Evolutionary conservation across 2,113 vertebrate species (phyloP), one percentile per base, ranked within the genome.

Genomic region (Gymnogyps californianus): DNA sequence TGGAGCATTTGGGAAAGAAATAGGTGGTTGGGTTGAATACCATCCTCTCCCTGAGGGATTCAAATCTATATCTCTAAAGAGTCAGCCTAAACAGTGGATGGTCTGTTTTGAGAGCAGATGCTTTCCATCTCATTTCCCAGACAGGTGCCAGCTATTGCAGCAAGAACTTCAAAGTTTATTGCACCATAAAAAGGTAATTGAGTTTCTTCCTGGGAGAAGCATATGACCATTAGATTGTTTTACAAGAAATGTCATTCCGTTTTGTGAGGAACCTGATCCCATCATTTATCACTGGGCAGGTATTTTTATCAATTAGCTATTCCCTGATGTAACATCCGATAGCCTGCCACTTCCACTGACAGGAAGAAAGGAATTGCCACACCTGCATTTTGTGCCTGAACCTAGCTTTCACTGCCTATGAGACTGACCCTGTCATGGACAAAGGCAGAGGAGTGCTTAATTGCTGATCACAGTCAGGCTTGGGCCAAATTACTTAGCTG

Each of bases 121-220:
- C 47, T 94, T 94, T 89, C 77, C 69, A 77, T 92, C 36, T 90
- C 58, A 31, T 86, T 82, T 96, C 47, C 69, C 32, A 75, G 78
- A 87, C 36, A 89, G 52, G 44, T 87, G 83, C 52, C 87, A 94
- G 77, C 21, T 82, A 87, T 40, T 93, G 87, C 69, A 91, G 38
- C n/a, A 91, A 78, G 80, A 95, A 89, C 76, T 86, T 93, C 32
- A 36, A 83, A 89, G 55, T 89, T 91, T 89, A 92, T 95, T 95
- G 77, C 72, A 75, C n/a, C 69, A 65, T 92, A 89, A 89, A 96
- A 87, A 78, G 10, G 57, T 75, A 87, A 89, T 67, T 89, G 77
- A 67, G 16, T 71, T 92, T 92, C 83, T 95, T 93, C 64, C 80
- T 89, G 51, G 38, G 57, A 79, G 19, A 91, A 59, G 32, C 31